A percentile compares a stretch with the other conserved stretches of the same genome.
phyloP scores from a whole-genome alignment of 2,888 invertebrate genomes.

The Anodontia alba region DNA sequence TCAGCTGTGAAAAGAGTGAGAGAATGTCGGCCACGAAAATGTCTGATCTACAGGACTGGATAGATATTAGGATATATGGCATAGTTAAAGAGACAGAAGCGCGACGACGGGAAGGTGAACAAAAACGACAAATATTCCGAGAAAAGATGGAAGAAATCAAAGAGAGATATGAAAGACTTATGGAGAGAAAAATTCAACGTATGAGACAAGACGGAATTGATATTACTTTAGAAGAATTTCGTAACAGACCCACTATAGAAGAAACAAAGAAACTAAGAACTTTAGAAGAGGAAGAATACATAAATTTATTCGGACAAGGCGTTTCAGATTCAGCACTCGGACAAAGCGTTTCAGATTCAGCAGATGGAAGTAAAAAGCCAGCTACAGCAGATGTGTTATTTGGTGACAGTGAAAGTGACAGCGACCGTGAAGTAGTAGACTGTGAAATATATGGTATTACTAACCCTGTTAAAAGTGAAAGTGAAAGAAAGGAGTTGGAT shows the following conservation, averaged over 20 bases:
- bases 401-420: background rate
- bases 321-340: background rate
- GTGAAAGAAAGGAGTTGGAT: background rate
- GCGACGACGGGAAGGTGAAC: background rate
- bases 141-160: background rate
- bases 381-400: too few species aligned
- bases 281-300: slow-evolving; percentile 6
- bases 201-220: background rate
- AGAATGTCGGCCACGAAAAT: background rate
- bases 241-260: background rate
- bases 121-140: background rate
- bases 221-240: slow-evolving; percentile 7
- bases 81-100: background rate
- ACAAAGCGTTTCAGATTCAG: background rate
- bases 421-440: background rate
- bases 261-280: background rate
- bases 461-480: background rate
- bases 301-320: background rate
- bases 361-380: background rate
- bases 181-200: background rate
- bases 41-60: background rate
- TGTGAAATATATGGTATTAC: background rate
- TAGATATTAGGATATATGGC: background rate
- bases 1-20: too few species aligned
- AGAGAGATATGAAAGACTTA: background rate